A percentile compares a stretch with the other conserved stretches of the same genome.
phyloP scores from a whole-genome alignment of 2,113 vertebrate genomes.

The Ivindomyrus marchei region DNA sequence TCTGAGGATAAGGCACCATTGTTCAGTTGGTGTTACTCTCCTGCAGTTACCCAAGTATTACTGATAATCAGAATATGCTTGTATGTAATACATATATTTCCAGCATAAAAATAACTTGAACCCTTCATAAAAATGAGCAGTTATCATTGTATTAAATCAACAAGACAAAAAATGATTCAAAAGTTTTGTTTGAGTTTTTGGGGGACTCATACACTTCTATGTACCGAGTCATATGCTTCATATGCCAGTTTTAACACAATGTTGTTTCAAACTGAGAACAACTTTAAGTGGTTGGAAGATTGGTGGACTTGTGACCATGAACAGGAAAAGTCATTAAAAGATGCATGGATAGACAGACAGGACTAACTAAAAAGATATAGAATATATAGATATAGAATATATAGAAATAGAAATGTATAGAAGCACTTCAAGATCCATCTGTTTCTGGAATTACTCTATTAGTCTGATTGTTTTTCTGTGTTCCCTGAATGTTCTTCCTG shows the following conservation, averaged over 20 bases:
- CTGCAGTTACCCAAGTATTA: not conserved
- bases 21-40: not conserved
- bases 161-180: not conserved
- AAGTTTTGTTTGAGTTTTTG: not conserved
- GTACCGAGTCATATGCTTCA: not conserved
- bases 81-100: not conserved
- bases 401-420: not conserved
- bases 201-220: not conserved
- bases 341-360: not conserved
- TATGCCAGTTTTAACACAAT: not conserved
- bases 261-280: not conserved
- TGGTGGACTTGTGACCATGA: not conserved
- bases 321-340: not conserved
- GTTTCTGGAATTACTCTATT: not conserved
- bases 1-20: not conserved
- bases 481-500: not conserved
- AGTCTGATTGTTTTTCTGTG: not conserved
- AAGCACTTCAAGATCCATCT: not conserved
- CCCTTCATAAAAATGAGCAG: not conserved
- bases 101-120: not conserved
- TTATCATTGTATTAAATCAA: not conserved
- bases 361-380: not conserved
- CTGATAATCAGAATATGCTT: not conserved
- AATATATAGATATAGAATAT: not conserved
- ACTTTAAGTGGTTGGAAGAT: not conserved